Percentiles rank a stretch among this genome's conserved stretches.
phyloP scores from a whole-genome alignment of 2,888 invertebrate species.

The Hydropsyche betteni region DNA sequence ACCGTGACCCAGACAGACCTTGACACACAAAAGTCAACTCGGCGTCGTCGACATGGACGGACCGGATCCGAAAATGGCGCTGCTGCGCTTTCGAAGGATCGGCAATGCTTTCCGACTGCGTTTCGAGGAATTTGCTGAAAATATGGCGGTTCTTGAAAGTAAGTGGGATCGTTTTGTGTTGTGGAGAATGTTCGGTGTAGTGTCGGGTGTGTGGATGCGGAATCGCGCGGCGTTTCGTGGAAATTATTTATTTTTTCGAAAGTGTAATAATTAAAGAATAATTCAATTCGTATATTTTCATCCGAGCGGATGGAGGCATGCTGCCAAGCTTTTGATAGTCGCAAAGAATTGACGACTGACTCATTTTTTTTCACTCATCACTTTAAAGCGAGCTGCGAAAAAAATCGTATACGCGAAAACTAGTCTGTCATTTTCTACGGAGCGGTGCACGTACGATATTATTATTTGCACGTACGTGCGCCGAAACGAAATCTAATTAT shows the following conservation, averaged over 20 bases:
- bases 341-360: conserved; percentile 41
- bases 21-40: conserved; percentile 37
- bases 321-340: conserved; percentile 39
- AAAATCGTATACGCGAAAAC: conserved; percentile 11
- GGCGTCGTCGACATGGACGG: conserved; percentile 4
- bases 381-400: conserved; percentile 19
- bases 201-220: too few species aligned
- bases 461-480: too few species aligned
- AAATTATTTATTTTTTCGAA: background rate
- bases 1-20: conserved; percentile 40
- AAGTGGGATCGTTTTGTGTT: too few species aligned
- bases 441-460: too few species aligned
- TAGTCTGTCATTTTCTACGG: conserved; percentile 3
- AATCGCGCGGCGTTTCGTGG: too few species aligned
- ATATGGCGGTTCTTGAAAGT: too few species aligned
- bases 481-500: too few species aligned
- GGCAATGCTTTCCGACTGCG: too few species aligned
- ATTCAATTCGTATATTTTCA: conserved; percentile 38
- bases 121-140: too few species aligned
- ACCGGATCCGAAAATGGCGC: too few species aligned
- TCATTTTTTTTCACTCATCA: conserved; percentile 40
- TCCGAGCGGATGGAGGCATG: conserved; percentile 31
- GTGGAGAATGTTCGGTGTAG: too few species aligned
- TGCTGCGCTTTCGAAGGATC: too few species aligned
- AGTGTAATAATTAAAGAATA: conserved; percentile 35